Percentiles rank a stretch among this genome's conserved stretches.
Conservation (phyloP, 2,113 vertebrate species). For the Podocnemis expansa region DNA sequence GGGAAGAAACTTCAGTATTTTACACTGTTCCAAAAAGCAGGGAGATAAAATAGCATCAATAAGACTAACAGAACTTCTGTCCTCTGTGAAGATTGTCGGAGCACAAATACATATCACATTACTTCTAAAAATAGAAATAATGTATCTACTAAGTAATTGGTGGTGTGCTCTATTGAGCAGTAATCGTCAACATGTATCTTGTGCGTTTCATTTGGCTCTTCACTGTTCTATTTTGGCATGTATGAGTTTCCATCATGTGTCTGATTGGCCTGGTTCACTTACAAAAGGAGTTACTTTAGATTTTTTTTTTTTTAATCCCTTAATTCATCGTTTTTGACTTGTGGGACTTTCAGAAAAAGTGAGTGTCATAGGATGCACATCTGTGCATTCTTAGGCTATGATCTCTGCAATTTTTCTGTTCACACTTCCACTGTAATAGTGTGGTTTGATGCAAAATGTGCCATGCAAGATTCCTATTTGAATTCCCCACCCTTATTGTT, state of each 20-base stretch:
- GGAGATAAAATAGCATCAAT: background rate
- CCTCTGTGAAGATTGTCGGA: background rate
- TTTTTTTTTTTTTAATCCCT: background rate
- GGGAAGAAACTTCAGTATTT: background rate
- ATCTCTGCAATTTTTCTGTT: too few species aligned
- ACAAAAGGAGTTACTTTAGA: background rate
- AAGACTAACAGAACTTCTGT: background rate
- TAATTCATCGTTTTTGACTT: background rate
- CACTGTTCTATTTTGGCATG: background rate
- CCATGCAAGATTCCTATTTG: too few species aligned
- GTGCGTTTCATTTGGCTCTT: rapidly evolving
- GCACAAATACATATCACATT: background rate
- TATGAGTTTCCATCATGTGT: background rate
- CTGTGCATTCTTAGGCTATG: too few species aligned
- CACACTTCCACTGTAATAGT: too few species aligned
- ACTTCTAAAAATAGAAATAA: background rate
- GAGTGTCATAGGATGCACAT: too few species aligned
- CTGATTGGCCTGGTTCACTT: background rate
- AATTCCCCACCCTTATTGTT: too few species aligned
- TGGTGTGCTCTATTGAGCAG: background rate
- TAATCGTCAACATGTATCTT: background rate
- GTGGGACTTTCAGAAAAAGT: background rate
- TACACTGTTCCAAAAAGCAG: background rate
- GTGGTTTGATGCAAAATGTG: too few species aligned
- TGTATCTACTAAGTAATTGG: background rate